Base-by-base conservation (phyloP, 30 jellyfish, hydroid and myxozoan species). In the Morbakka virulenta region DNA sequence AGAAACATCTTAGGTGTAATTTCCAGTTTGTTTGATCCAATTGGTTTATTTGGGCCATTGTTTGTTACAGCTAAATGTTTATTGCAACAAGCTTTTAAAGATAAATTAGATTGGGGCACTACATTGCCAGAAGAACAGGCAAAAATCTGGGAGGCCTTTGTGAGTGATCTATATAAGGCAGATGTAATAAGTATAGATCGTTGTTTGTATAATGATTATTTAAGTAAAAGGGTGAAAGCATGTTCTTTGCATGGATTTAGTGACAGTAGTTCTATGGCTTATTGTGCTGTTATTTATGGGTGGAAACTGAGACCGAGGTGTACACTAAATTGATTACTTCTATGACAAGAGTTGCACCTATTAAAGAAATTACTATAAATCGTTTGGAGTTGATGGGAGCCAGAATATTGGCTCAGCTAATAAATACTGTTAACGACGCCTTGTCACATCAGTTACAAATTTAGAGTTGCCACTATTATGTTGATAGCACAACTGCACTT, bases 331-430 rank as follows among this genome's bases (percentile, higher is more conserved):
- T n/a, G n/a, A n/a, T n/a, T n/a, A n/a, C n/a, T n/a, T n/a, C n/a
- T 31, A 80, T 68, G 52, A 69, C 92, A 11, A 50, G 77, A 28
- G 25, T 80, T 28, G 91, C 92, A 48, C 92, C 92, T 35, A 53
- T 80, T 35, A 80, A 67, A 22, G 30, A 36, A 48, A 29, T 70
- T 53, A 67, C 69, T 13, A 80, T 69, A 26, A 89, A 89, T 28
- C 41, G 79, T 35, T 50, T 80, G 13, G 92, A 80, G 34, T 70
- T 69, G 49, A 35, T 69, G 82, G 57, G 64, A n/a, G 87, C 92
- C n/a, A 36, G 84, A 50, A 72, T 72, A n/a, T 50, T 72, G 29
- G 84, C 50, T 28, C 52, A 23, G 26, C 50, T 41, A 27, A 72
- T 72, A 50, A 50, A 72, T 22, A 21, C 76, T 11, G 76, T 6